phyloP scores from a whole-genome alignment of 1,140 invertebrate genomes.

The Anadara kagoshimensis region DNA sequence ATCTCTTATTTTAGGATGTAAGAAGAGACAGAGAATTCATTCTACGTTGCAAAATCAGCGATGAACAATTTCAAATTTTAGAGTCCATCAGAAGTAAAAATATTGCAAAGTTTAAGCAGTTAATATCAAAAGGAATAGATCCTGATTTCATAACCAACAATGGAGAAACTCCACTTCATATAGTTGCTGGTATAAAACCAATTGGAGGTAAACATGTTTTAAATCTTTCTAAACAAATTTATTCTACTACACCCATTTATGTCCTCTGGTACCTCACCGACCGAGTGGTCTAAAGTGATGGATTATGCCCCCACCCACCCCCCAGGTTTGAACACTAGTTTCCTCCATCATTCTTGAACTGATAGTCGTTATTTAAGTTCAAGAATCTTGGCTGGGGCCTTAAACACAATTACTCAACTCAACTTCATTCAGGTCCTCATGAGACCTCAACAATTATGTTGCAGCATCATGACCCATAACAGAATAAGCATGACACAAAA shows the following conservation, averaged over 20 bases:
- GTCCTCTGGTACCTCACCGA: background rate
- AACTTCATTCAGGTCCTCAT: too few relatives aligned
- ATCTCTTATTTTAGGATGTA: slow-evolving; percentile 38
- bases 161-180: slow-evolving; percentile 49
- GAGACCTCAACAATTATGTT: too few relatives aligned
- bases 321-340: too few relatives aligned
- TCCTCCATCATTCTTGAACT: too few relatives aligned
- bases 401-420: too few relatives aligned
- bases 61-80: slow-evolving; percentile 42
- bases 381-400: too few relatives aligned
- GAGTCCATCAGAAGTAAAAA: slow-evolving; percentile 40
- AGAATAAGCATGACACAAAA: too few relatives aligned
- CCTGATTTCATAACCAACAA: slow-evolving; percentile 47
- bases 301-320: too few relatives aligned
- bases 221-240: background rate
- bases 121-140: slow-evolving; percentile 46
- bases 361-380: too few relatives aligned
- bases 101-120: slow-evolving; percentile 40
- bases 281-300: too few relatives aligned
- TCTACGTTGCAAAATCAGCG: slow-evolving; percentile 29
- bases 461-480: too few relatives aligned
- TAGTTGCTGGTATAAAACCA: slow-evolving; percentile 31
- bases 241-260: too few relatives aligned
- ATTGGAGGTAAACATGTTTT: slow-evolving; percentile 13
- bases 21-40: slow-evolving; percentile 38